phyloP scores from a whole-genome alignment of 2,888 invertebrate species.

The Papilio demoleus region DNA sequence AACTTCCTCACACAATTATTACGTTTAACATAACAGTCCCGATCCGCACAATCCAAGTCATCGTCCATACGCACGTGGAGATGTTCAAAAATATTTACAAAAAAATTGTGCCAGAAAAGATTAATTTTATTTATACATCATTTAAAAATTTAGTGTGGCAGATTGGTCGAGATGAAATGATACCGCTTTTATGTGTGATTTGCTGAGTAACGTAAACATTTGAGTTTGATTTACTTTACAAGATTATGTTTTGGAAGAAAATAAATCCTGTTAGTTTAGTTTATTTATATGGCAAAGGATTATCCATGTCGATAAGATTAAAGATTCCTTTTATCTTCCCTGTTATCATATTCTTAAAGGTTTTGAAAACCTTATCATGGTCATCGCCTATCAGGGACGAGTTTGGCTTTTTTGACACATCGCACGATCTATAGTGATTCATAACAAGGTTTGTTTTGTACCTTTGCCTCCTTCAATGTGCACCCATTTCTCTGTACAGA shows the following conservation, averaged over 20 bases:
- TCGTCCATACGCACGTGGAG: slow-evolving; percentile 22
- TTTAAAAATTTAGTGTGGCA: slow-evolving; percentile 21
- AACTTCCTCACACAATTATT: slow-evolving; percentile 22
- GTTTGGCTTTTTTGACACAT: too few relatives aligned
- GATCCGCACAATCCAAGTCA: slow-evolving; percentile 18
- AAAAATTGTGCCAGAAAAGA: slow-evolving; percentile 25
- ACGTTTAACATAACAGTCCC: slow-evolving; percentile 13
- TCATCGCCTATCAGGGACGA: background rate
- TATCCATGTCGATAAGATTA: background rate
- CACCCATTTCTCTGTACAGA: slow-evolving; percentile 90
- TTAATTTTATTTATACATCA: slow-evolving; percentile 27
- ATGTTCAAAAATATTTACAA: slow-evolving; percentile 34
- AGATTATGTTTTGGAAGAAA: slow-evolving; percentile 6
- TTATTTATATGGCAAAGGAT: background rate
- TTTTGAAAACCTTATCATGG: background rate
- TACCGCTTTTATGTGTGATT: slow-evolving; percentile 15
- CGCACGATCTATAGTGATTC: too few relatives aligned
- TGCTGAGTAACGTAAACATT: slow-evolving; percentile 10
- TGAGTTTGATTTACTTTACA: slow-evolving; percentile 19
- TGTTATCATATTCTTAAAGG: background rate
- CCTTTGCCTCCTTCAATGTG: slow-evolving; percentile 77
- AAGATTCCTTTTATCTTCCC: background rate
- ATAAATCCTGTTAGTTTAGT: background rate
- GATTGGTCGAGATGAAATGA: slow-evolving; percentile 29
- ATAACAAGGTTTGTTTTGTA: too few relatives aligned